Conservation (phyloP, 1,140 invertebrate species). For the Lasioglossum baleicum region DNA sequence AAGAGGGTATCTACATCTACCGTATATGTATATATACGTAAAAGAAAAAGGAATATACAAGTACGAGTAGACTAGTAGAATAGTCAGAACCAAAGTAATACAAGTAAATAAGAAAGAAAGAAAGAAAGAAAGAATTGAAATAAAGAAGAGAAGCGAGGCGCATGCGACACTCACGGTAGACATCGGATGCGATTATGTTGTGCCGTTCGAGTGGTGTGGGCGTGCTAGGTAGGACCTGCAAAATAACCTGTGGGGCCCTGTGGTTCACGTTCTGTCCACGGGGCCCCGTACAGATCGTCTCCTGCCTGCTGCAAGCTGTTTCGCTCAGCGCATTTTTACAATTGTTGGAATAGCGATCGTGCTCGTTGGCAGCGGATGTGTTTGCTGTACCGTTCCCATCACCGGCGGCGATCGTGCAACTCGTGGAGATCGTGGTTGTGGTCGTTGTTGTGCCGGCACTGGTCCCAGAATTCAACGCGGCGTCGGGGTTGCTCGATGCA, state of each 20-base stretch:
- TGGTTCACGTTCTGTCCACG: conserved; percentile 71
- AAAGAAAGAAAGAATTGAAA: background rate
- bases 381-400: conserved; percentile 77
- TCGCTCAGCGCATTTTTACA: conserved; percentile 69
- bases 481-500: conserved; percentile 72
- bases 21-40: background rate
- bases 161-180: conserved; percentile 87
- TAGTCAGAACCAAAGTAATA: conserved; percentile 5
- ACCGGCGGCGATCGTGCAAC: conserved; percentile 55
- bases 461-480: conserved; percentile 36
- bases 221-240: conserved; percentile 86
- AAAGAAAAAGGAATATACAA: background rate
- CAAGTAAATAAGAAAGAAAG: no score
- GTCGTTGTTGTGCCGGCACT: conserved; percentile 66
- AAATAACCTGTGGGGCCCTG: conserved; percentile 84
- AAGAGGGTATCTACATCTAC: no score
- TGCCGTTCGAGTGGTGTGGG: conserved; percentile 83
- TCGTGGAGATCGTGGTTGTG: conserved; percentile 66
- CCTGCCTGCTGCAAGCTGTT: conserved; percentile 66
- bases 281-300: conserved; percentile 74
- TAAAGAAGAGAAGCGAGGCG: conserved; percentile 70
- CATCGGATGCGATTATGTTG: conserved; percentile 84
- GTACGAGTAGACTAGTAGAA: background rate
- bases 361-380: conserved; percentile 69
- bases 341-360: conserved; percentile 68